Base-by-base conservation (phyloP, 2,797 vertebrate species). In the Numenius phaeopus region DNA sequence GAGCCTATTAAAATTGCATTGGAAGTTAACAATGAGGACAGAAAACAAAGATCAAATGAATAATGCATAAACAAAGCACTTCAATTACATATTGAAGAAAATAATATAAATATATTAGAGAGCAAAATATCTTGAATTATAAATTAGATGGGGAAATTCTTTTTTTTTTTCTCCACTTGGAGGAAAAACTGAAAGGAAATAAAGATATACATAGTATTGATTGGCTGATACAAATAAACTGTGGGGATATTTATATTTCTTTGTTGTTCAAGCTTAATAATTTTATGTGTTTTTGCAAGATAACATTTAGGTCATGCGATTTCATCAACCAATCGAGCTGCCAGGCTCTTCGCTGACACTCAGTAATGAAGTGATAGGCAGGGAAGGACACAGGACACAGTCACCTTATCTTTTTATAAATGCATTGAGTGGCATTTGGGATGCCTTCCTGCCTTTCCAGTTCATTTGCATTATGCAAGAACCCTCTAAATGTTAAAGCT, bases 31-130 rank as follows among this genome's bases (percentile, higher is more conserved):
- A 92, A 91, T 86, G 81, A 91, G 54, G 77, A 71, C 2, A 5
- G 65, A 94, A 97, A 97, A 96, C 95, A 97, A 97, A 97, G 93
- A 96, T 94, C 71, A 82, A 90, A 97, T 97, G 93, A 97, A 97
- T 97, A 97, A 97, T 96, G 61, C 75, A 97, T 91, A 89, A 94
- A 97, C 78, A 95, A 96, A 91, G 58, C 42, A 69, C 79, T 97
- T 94, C 87, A 94, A 93, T 96, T 95, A 96, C 95, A 88, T 90
- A 93, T 79, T 72, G 72, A 93, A 92, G 73, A 90, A 96, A 96
- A 96, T 93, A 90, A 94, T 94, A 97, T 85, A 96, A 90, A 93
- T 95, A 96, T 50, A 93, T 96, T 96, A 91, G 80, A 72, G 87
- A 79, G 64, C 29, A 94, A 94, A 94, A 95, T 96, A 82, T 44